Base-by-base conservation (phyloP, 1,140 invertebrate species). In the Cyclargus thomasi region DNA sequence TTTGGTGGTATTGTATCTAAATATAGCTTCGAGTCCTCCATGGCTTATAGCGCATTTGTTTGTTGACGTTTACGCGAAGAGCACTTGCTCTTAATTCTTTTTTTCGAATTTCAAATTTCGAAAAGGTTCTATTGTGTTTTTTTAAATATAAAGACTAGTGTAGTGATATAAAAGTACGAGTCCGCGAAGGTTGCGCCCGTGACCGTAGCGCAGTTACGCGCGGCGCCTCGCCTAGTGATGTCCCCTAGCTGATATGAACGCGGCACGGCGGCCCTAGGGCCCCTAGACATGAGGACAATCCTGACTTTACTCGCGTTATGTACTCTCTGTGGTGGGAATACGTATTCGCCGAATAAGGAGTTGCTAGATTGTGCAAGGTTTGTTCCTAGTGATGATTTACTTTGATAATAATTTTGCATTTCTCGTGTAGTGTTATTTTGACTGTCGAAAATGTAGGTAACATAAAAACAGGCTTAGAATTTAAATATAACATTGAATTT, bases 311-410 rank as follows among this genome's bases (percentile, higher is more conserved):
- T 83, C 77, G 85, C 78, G 70, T 76, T 86, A 55, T 67, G 83
- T 71, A 78, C 80, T 67, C 70, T 75, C 59, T 80, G 79, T 75
- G 82, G 80, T 62, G 80, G 81, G 63, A 76, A 80, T 70, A 78
- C 83, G 35, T 83, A 85, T 74, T 68, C 80, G 20, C 76, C 83
- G 67, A 81, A 83, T 74, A 83, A 80, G 76, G 87, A 86, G 69
- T 69, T 90, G 53, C 79, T 90, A 36, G 86, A 88, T 75, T 90
- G 87, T 77, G 85, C 87, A 71, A 90, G 87, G 87, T 90, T 87
- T 78, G 87, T 81, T 74, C 10, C 39, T 47, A 47, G 29, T 29
- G 29, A 29, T 29, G 29, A 2, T 29, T 29, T 29, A 29, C 29
- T 4, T 29, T 29, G 4, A 29, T 7, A 29, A 29, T 29, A 29